Evolutionary conservation across 2,888 invertebrate species (phyloP), one percentile per base, ranked within the genome.

Genomic region (Ethmia dodecea): DNA sequence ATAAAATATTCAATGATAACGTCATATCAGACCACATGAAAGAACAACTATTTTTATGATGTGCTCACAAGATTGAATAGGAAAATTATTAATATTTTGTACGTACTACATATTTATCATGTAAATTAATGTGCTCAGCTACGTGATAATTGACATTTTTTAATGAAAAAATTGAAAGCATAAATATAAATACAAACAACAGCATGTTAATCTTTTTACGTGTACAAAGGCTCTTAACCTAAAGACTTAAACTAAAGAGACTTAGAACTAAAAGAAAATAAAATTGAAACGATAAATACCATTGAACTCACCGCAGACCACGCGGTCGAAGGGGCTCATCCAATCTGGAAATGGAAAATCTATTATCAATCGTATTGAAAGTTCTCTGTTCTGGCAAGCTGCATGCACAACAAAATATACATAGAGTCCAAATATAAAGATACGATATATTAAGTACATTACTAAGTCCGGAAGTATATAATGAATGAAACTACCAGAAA

Each of bases 311-410:
- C 95, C 95, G 90, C 95, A 95, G 87, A 95, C 94, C 88, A 95
- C 95, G 88, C 95, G 91, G 89, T 95, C 95, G 88, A 95, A 95
- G 74, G 95, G 95, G 88, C 93, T 94, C 94, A 95, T 95, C 95
- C 95, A 95, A 90, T 95, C 95, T 95, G 92, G 78, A 92, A 93
- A 88, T 86, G 80, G 86, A 88, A 81, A 86, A 86, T 87, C 87
- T 87, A 84, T 86, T 87, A 86, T 87, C 87, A 87, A 87, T 87
- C 76, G 86, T 78, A 84, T 79, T 78, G 86, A 75, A 77, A 76
- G 76, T 77, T 76, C 79, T 61, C 63, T 70, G 65, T 65, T 71
- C 64, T 55, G 74, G 73, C 61, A 70, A 59, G 60, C 55, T 40
- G 42, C 78, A 80, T 80, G 75, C 78, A 71, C 48, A 65, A 69